Percentiles rank a stretch among this genome's conserved stretches.
These are phyloP conservation scores for Luscinia megarhynchos DNA, from an alignment of 2,797 vertebrate species.

Conservation along the genomic window DNA sequence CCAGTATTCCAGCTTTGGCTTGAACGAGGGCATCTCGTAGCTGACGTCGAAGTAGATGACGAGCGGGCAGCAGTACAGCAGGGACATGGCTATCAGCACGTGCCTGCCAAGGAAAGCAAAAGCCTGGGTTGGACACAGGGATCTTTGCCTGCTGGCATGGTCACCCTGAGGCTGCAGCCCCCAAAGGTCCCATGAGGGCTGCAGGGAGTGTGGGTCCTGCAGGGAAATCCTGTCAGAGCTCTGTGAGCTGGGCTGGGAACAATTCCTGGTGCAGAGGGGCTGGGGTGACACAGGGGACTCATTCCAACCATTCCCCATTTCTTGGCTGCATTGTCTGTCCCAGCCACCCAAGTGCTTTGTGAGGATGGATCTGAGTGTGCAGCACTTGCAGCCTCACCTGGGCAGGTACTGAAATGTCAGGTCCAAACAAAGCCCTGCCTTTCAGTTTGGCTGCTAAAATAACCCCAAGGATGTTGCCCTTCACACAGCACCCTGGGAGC, in stretches of 20 bases:
- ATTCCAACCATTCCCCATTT: not conserved
- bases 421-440: not conserved
- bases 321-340: not conserved
- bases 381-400: not conserved
- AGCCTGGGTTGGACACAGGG: not conserved
- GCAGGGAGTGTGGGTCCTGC: not conserved
- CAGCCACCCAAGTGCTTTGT: not conserved
- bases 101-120: slow-evolving; percentile 82
- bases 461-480: not conserved
- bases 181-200: accelerated
- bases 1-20: slow-evolving; percentile 88
- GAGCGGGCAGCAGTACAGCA: slow-evolving; percentile 84
- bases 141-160: not conserved
- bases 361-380: not conserved
- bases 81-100: slow-evolving; percentile 89
- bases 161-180: not conserved
- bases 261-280: not conserved
- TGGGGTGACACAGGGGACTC: not conserved
- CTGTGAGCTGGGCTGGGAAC: accelerated
- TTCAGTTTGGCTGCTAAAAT: not conserved
- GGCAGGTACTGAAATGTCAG: not conserved
- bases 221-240: not conserved
- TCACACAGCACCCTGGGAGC: not conserved
- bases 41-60: slow-evolving; percentile 86
- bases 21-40: slow-evolving; percentile 84